Conservation (phyloP, 2,797 vertebrate genomes). For the Poecile montanus region DNA sequence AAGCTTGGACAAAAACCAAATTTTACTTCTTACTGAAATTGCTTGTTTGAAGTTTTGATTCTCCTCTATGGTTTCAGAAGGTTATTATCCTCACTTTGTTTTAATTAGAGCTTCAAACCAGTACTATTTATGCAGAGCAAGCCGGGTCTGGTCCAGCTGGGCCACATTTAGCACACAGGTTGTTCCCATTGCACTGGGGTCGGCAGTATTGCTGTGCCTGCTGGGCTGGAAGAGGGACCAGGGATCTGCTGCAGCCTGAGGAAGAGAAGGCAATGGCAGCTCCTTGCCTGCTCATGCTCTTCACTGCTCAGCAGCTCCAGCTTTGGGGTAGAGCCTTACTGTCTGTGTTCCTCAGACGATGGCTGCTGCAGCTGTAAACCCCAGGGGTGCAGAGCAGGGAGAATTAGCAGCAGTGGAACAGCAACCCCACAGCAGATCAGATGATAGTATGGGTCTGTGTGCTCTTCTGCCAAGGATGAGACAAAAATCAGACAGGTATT, state of each 20-base stretch:
- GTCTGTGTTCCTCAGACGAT: neutral
- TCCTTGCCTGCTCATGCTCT: neutral
- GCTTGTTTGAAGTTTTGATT: neutral
- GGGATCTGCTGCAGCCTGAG: neutral
- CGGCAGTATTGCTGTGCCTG: neutral
- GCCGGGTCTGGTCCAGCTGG: neutral
- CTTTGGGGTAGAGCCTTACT: neutral
- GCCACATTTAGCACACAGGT: neutral
- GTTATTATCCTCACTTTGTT: neutral
- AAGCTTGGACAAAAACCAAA: neutral
- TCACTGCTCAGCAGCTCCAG: neutral
- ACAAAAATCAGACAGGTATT: neutral
- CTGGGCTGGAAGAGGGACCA: neutral
- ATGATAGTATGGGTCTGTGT: rapidly evolving
- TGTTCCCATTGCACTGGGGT: neutral
- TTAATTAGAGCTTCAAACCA: constrained; percentile 39
- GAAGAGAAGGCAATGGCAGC: neutral
- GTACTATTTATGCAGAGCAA: neutral
- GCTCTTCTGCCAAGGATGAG: neutral
- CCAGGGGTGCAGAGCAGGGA: neutral
- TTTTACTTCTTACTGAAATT: neutral
- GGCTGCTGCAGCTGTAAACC: neutral
- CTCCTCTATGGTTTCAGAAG: neutral
- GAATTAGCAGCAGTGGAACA: neutral
- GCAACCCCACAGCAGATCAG: neutral